Conservation (phyloP, 2,888 invertebrate genomes). For the Timema podura region DNA sequence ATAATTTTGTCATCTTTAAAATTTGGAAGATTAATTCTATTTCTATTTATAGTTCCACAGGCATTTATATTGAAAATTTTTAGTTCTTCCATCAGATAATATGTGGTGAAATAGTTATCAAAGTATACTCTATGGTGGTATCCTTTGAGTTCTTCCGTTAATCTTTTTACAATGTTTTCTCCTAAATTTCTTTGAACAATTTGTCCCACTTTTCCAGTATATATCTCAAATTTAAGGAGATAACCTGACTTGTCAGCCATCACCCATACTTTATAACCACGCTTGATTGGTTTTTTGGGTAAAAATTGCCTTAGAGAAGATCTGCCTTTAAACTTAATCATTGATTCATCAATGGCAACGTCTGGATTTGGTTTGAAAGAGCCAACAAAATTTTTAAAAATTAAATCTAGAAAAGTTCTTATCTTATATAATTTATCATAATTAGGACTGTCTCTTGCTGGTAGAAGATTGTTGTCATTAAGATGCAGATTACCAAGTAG, state of each 20-base stretch:
- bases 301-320: slow-evolving; percentile 35
- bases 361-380: slow-evolving; percentile 10
- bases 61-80: neutral
- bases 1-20: neutral
- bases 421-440: slow-evolving; percentile 26
- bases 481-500: slow-evolving; percentile 8
- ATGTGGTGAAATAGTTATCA: slow-evolving; percentile 4
- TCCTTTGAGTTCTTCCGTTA: slow-evolving; percentile 31
- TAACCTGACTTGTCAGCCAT: slow-evolving; percentile 33
- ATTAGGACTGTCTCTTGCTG: slow-evolving; percentile 1
- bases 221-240: slow-evolving; percentile 36
- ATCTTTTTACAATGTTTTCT: slow-evolving; percentile 34
- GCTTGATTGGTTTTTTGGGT: slow-evolving; percentile 36
- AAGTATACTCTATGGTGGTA: slow-evolving; percentile 33
- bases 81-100: neutral
- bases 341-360: slow-evolving; percentile 32
- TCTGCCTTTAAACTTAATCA: slow-evolving; percentile 37
- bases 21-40: slow-evolving; percentile 4
- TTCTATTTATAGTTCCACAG: slow-evolving; percentile 7
- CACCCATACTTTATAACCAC: slow-evolving; percentile 37
- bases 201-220: slow-evolving; percentile 36
- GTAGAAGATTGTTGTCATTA: slow-evolving; percentile 15
- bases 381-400: neutral
- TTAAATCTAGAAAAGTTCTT: slow-evolving; percentile 6
- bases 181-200: slow-evolving; percentile 33